Percentiles rank a stretch among this genome's conserved stretches.
phyloP scores from a whole-genome alignment of 1,140 invertebrate genomes.

The Pseudomyrmex cubaensis region DNA sequence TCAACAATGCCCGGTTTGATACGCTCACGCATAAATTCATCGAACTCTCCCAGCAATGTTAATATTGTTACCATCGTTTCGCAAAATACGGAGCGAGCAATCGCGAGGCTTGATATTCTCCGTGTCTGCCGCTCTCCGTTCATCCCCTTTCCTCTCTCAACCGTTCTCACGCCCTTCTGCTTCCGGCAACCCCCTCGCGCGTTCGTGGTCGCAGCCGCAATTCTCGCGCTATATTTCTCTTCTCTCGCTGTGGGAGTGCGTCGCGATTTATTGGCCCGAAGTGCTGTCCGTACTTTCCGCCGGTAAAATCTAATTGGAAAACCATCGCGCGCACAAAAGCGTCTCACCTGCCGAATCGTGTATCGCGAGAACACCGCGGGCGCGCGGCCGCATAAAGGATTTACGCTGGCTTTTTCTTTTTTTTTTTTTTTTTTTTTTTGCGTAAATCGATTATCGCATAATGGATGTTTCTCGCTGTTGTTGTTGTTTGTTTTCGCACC shows the following conservation, averaged over 20 bases:
- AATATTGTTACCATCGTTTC: slow-evolving; percentile 73
- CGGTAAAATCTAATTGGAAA: slow-evolving; percentile 80
- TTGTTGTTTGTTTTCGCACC: neutral
- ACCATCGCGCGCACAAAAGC: slow-evolving; percentile 73
- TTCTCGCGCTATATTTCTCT: slow-evolving; percentile 38
- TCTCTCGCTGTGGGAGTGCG: slow-evolving; percentile 7
- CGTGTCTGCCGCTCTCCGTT: neutral
- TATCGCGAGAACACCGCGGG: slow-evolving; percentile 4
- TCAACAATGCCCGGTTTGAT: slow-evolving; percentile 55
- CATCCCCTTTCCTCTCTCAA: no score
- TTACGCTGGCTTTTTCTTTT: slow-evolving; percentile 18
- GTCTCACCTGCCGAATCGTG: neutral
- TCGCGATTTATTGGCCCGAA: slow-evolving; percentile 75
- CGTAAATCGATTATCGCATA: neutral
- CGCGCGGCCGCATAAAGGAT: slow-evolving; percentile 22
- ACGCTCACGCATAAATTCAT: slow-evolving; percentile 67
- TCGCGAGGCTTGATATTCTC: slow-evolving; percentile 20
- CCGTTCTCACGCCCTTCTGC: neutral
- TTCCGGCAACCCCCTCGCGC: slow-evolving; percentile 12
- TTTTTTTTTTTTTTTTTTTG: neutral
- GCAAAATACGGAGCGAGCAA: slow-evolving; percentile 65
- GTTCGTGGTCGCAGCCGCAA: slow-evolving; percentile 4
- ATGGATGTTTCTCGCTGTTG: neutral
- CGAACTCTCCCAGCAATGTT: slow-evolving; percentile 67
- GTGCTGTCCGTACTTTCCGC: slow-evolving; percentile 74